phyloP scores from a whole-genome alignment of 2,888 invertebrate species.

The Tricholauxania praeusta region DNA sequence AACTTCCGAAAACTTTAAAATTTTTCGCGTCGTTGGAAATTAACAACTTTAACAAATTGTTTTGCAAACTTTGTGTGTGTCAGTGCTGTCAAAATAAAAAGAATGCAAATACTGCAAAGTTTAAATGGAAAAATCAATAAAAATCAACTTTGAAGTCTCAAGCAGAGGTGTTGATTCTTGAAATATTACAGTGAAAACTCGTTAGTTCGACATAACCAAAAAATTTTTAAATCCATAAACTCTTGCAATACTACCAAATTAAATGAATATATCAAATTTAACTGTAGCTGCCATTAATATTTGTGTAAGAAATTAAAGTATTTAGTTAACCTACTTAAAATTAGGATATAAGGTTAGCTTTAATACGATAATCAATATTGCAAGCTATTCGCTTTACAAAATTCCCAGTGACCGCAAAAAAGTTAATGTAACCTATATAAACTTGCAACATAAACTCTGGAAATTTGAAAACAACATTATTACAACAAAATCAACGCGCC shows the following conservation, averaged over 20 bases:
- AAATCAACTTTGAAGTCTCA: conserved; percentile 37
- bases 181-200: neutral
- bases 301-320: neutral
- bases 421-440: no score
- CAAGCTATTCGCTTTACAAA: neutral
- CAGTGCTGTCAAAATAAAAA: no score
- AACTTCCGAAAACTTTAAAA: neutral
- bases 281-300: conserved; percentile 40
- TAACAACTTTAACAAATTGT: neutral
- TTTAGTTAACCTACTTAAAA: conserved; percentile 2
- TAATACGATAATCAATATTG: neutral
- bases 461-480: no score
- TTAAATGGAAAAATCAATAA: conserved; percentile 56
- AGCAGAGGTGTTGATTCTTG: conserved; percentile 4
- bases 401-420: no score
- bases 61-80: no score
- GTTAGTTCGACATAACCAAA: no score
- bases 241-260: conserved; percentile 46
- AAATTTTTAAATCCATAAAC: conserved; percentile 34
- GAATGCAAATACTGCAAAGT: conserved; percentile 25
- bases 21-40: neutral
- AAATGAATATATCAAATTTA: conserved; percentile 1
- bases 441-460: no score
- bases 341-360: neutral
- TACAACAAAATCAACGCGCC: no score